Evolutionary conservation across 2,113 vertebrate species (phyloP).

Genomic region (Lycaon pictus): DNA sequence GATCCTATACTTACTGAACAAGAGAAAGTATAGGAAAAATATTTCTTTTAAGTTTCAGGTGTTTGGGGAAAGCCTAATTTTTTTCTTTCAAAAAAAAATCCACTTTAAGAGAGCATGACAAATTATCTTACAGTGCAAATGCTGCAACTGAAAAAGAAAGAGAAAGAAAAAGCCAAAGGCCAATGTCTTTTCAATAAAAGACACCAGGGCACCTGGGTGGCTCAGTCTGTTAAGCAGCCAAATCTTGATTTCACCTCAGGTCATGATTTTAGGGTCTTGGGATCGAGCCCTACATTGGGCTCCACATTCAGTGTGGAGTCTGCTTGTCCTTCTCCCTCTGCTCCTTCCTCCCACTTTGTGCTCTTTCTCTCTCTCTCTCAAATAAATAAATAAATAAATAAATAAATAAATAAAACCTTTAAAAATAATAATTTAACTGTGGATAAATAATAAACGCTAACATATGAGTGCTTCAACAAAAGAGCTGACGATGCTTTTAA

Average conservation of each 20-base stretch:
- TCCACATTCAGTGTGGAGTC: neutral
- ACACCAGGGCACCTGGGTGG: neutral
- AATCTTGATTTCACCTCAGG: neutral
- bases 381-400: neutral
- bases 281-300: neutral
- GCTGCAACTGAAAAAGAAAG: neutral
- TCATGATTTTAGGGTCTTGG: neutral
- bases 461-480: neutral
- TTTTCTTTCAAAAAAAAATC: neutral
- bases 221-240: neutral
- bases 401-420: neutral
- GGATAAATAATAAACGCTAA: conserved; percentile 2
- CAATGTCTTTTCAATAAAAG: neutral
- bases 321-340: neutral
- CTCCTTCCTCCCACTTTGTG: neutral
- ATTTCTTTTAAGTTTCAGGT: neutral
- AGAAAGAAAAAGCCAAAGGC: neutral
- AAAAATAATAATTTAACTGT: neutral
- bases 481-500: neutral
- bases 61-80: neutral
- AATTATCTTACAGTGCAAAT: neutral
- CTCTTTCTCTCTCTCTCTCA: neutral
- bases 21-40: neutral
- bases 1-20: neutral
- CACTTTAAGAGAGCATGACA: conserved; percentile 4